Evolutionary conservation across 2,888 invertebrate genomes (phyloP).

Genomic region (Orthosia cruda): DNA sequence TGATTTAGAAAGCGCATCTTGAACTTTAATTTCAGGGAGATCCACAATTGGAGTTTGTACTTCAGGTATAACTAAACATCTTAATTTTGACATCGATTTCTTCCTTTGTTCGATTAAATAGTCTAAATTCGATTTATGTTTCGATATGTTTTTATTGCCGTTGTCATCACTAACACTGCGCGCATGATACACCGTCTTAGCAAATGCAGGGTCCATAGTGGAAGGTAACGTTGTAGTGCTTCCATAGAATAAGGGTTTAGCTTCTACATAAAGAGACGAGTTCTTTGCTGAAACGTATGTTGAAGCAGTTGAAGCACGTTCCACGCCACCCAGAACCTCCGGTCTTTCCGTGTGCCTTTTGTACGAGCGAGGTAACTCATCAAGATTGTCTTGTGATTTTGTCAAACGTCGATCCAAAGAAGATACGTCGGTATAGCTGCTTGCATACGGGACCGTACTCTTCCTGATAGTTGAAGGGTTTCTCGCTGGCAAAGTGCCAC

Average conservation of each 20-base stretch:
- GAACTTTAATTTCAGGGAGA: constrained; percentile 96
- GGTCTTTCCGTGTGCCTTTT: constrained; percentile 86
- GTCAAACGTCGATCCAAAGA: constrained; percentile 88
- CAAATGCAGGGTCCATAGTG: constrained; percentile 78
- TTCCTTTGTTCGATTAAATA: constrained; percentile 96
- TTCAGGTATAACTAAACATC: constrained; percentile 97
- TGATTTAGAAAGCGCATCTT: constrained; percentile 91
- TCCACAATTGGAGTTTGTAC: constrained; percentile 93
- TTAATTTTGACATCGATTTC: constrained; percentile 96
- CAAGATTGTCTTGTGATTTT: constrained; percentile 90
- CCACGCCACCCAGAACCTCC: constrained; percentile 91
- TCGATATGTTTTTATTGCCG: constrained; percentile 81
- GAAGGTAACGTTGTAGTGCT: constrained; percentile 86
- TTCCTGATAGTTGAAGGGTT: constrained; percentile 80
- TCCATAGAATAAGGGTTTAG: constrained; percentile 88
- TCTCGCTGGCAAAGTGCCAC: constrained; percentile 85
- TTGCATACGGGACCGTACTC: constrained; percentile 78
- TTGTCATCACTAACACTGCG: constrained; percentile 89
- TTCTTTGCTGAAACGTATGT: constrained; percentile 74
- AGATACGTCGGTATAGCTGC: constrained; percentile 82
- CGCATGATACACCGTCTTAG: constrained; percentile 83
- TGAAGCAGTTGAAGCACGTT: constrained; percentile 76
- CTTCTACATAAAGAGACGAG: constrained; percentile 74
- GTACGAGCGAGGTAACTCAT: constrained; percentile 88
- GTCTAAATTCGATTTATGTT: constrained; percentile 93